A percentile compares a stretch with the other conserved stretches of the same genome.
Conservation (phyloP, 1,140 invertebrate genomes). For the Drosophila virilis region DNA sequence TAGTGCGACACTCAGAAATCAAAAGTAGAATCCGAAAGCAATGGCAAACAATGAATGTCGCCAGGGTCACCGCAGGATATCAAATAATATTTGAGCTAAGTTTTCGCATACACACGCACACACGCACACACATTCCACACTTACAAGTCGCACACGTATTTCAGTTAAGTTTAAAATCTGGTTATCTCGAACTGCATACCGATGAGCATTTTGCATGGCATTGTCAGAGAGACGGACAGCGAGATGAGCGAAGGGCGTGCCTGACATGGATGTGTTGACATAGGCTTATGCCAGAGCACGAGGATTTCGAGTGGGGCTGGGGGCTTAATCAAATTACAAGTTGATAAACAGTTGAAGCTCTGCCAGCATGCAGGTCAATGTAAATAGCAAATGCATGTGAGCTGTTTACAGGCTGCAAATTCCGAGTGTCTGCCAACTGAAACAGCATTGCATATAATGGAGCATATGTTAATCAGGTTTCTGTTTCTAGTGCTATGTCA, state of each 20-base stretch:
- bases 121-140: background rate
- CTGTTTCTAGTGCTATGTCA: background rate
- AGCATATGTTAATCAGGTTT: slow-evolving; percentile 36
- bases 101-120: slow-evolving; percentile 33
- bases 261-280: slow-evolving; percentile 47
- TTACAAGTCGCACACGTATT: slow-evolving; percentile 21
- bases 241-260: background rate
- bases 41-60: slow-evolving; percentile 69
- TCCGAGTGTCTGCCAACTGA: slow-evolving; percentile 15
- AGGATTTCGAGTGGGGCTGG: slow-evolving; percentile 22
- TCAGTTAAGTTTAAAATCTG: slow-evolving; percentile 46
- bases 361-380: slow-evolving; percentile 67
- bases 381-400: slow-evolving; percentile 70
- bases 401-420: slow-evolving; percentile 42
- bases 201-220: slow-evolving; percentile 63
- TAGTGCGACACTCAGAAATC: slow-evolving; percentile 63
- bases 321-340: slow-evolving; percentile 68
- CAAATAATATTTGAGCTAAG: slow-evolving; percentile 74
- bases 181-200: slow-evolving; percentile 25
- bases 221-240: background rate
- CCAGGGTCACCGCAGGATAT: slow-evolving; percentile 67
- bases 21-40: slow-evolving; percentile 69
- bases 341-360: slow-evolving; percentile 48
- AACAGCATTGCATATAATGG: slow-evolving; percentile 24
- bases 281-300: background rate